These are phyloP conservation scores for Grallaria varia DNA, from an alignment of 2,113 vertebrate genomes.

Conservation along the genomic window DNA sequence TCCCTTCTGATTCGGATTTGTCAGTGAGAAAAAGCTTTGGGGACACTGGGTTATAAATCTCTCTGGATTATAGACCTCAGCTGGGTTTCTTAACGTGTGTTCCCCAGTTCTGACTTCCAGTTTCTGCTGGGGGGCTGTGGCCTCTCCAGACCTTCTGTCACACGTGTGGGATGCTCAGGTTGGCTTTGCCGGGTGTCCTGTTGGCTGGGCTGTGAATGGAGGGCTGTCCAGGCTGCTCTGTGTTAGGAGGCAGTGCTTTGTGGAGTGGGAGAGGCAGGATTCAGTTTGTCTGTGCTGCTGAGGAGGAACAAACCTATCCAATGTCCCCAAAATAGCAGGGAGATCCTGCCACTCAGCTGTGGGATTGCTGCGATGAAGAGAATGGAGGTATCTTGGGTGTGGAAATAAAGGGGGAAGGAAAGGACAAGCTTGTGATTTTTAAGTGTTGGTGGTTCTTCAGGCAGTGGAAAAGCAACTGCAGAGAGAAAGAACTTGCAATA, in stretches of 20 bases:
- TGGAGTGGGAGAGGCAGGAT: not conserved
- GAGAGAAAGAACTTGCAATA: not conserved
- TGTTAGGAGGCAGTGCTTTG: not conserved
- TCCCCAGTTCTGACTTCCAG: not conserved
- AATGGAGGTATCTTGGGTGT: constrained; percentile 12
- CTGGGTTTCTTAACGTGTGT: not conserved
- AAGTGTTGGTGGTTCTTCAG: not conserved
- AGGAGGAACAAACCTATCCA: not conserved
- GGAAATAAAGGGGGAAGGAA: constrained; percentile 26
- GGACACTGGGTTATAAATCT: not conserved
- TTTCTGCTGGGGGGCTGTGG: not conserved
- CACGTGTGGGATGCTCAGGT: not conserved
- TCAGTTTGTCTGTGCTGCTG: not conserved
- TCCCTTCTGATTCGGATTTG: not conserved
- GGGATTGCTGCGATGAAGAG: not conserved
- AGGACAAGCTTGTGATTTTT: constrained; percentile 11
- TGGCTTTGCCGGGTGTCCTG: not conserved
- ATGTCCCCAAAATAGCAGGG: not conserved
- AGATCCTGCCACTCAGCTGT: constrained; percentile 32
- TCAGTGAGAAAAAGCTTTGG: not conserved
- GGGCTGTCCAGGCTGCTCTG: not conserved
- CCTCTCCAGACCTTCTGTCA: not conserved
- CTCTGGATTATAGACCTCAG: not conserved
- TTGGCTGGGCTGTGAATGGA: not conserved
- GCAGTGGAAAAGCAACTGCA: constrained; percentile 2